These are phyloP conservation scores for Platichthys stellatus DNA, from an alignment of 2,113 vertebrate genomes.

Conservation along the genomic window DNA sequence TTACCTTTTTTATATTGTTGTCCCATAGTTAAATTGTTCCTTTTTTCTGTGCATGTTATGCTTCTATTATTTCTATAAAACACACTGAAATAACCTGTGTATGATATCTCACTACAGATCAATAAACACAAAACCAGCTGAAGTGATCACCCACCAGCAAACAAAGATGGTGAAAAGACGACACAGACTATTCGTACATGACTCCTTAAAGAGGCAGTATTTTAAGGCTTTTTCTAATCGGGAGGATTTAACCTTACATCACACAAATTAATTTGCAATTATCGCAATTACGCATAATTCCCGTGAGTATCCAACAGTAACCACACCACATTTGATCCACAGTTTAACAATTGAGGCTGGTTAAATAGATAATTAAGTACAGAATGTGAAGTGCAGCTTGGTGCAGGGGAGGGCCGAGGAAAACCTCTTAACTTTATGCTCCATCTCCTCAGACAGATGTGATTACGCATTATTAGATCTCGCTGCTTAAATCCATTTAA, in stretches of 20 bases:
- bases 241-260: not conserved
- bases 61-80: too few relatives aligned
- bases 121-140: not conserved
- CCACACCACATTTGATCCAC: not conserved
- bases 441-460: slow-evolving; percentile 50
- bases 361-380: slow-evolving; percentile 10
- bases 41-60: not conserved
- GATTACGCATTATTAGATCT: slow-evolving; percentile 68
- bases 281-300: not conserved
- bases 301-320: not conserved
- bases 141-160: too few relatives aligned
- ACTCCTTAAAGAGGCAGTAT: not conserved
- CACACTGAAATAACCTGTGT: too few relatives aligned
- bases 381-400: slow-evolving; percentile 8
- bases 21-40: too few relatives aligned
- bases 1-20: too few relatives aligned
- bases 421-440: slow-evolving; percentile 47
- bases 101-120: too few relatives aligned
- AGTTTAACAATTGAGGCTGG: not conserved
- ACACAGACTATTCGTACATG: not conserved
- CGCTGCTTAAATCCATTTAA: slow-evolving; percentile 52
- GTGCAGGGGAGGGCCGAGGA: slow-evolving; percentile 1
- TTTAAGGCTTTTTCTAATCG: slow-evolving; percentile 7
- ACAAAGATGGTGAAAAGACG: too few relatives aligned
- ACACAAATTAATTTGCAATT: not conserved